Percentiles rank a stretch among this genome's conserved stretches.
These are phyloP conservation scores for Muscicapa comitata DNA, from an alignment of 2,797 vertebrate genomes.

Conservation along the genomic window DNA sequence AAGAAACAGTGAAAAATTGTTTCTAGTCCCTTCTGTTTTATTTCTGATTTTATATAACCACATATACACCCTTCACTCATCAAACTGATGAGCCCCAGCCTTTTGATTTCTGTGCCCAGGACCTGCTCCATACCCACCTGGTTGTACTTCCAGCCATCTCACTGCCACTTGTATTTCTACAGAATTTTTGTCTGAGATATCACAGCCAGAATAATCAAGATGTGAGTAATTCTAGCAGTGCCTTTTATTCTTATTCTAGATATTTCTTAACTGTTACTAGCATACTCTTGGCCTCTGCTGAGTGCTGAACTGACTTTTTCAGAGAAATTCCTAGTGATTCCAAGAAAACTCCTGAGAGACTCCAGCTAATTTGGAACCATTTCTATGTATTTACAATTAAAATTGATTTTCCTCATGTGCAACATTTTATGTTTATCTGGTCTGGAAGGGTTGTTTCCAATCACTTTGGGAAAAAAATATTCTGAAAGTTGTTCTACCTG, in stretches of 20 bases:
- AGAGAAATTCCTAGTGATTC: not conserved
- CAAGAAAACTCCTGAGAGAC: not conserved
- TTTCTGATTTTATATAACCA: not conserved
- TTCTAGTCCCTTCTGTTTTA: not conserved
- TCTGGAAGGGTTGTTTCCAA: not conserved
- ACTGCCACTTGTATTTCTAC: not conserved
- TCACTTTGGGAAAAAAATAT: not conserved
- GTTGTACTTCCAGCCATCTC: not conserved
- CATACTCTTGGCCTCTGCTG: not conserved
- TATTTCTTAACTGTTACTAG: not conserved
- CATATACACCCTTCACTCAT: not conserved
- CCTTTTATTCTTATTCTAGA: not conserved
- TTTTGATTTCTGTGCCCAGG: not conserved
- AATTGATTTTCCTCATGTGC: not conserved
- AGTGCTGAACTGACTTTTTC: not conserved
- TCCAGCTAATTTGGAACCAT: not conserved
- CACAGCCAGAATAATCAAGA: not conserved
- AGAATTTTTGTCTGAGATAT: not conserved
- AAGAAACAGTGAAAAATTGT: not conserved
- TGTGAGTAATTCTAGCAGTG: not conserved
- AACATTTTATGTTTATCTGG: not conserved
- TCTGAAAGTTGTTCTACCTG: not conserved
- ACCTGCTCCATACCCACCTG: not conserved
- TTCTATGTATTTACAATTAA: not conserved
- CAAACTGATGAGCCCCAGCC: not conserved